Percentiles rank a stretch among this genome's conserved stretches.
phyloP scores from a whole-genome alignment of 2,797 vertebrate genomes.

The Poecilia gillii region DNA sequence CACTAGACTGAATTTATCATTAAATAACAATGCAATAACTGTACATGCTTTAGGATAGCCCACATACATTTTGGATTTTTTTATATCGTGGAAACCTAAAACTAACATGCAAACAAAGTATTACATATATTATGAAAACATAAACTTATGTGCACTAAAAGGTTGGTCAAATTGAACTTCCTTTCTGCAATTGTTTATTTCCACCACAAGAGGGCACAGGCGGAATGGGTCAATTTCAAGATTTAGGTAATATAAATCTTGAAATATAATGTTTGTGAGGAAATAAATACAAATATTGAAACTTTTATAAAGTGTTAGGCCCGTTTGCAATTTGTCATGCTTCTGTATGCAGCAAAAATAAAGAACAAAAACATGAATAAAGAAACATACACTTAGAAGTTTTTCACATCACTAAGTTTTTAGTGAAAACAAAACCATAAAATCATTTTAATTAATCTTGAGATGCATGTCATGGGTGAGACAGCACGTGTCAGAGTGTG shows the following conservation, averaged over 20 bases:
- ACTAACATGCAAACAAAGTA: neutral
- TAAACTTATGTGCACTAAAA: too few relatives aligned
- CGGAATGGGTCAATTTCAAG: constrained; percentile 12
- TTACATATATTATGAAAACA: too few relatives aligned
- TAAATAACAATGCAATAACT: neutral
- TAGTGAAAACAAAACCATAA: constrained; percentile 1
- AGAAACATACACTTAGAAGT: neutral
- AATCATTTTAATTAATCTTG: neutral
- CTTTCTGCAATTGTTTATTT: neutral
- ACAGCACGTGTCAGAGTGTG: neutral
- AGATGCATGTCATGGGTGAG: neutral
- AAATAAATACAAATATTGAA: constrained; percentile 1
- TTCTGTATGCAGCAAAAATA: neutral
- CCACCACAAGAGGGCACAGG: constrained; percentile 65
- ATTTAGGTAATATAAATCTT: neutral
- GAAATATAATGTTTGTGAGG: neutral
- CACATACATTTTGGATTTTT: neutral
- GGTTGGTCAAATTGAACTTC: neutral
- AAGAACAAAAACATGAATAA: neutral
- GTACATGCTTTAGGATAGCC: too few relatives aligned
- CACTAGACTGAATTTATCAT: neutral
- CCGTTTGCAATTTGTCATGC: neutral
- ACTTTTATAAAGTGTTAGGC: neutral
- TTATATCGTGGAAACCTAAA: neutral
- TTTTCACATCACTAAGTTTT: neutral